These are phyloP conservation scores for Pipistrellus pipistrellus DNA, from an alignment of 2,797 vertebrate species.

Conservation along the genomic window DNA sequence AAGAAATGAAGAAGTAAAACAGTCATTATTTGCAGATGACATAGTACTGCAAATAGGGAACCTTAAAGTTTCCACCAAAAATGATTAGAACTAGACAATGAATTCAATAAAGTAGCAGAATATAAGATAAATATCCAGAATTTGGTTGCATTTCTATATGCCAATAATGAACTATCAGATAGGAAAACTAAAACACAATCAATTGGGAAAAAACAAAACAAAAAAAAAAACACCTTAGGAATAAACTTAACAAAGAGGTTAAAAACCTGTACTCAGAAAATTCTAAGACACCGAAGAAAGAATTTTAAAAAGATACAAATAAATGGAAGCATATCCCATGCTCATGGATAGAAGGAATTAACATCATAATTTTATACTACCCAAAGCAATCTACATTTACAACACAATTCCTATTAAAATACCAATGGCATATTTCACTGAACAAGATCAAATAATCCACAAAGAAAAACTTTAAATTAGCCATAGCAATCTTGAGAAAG, in stretches of 20 bases:
- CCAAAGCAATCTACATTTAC: background rate
- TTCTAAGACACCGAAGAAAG: background rate
- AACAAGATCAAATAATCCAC: background rate
- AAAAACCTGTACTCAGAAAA: background rate
- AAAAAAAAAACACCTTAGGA: background rate
- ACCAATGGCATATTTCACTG: background rate
- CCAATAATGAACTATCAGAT: background rate
- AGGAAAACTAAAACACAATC: background rate
- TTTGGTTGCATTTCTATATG: background rate
- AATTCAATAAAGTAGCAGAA: background rate
- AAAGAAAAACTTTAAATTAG: background rate
- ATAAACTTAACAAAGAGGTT: background rate
- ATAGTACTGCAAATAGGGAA: background rate
- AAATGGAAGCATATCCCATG: background rate
- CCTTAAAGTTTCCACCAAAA: background rate
- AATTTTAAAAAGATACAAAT: background rate
- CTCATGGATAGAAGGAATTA: background rate
- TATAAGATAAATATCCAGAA: background rate
- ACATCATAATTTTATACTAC: background rate
- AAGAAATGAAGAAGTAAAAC: background rate
- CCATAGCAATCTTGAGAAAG: background rate
- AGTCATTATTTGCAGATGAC: background rate
- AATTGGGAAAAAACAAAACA: background rate
- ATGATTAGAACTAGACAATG: background rate
- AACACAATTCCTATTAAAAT: background rate